phyloP scores from a whole-genome alignment of 2,888 invertebrate species.

The Fabriciana adippe region DNA sequence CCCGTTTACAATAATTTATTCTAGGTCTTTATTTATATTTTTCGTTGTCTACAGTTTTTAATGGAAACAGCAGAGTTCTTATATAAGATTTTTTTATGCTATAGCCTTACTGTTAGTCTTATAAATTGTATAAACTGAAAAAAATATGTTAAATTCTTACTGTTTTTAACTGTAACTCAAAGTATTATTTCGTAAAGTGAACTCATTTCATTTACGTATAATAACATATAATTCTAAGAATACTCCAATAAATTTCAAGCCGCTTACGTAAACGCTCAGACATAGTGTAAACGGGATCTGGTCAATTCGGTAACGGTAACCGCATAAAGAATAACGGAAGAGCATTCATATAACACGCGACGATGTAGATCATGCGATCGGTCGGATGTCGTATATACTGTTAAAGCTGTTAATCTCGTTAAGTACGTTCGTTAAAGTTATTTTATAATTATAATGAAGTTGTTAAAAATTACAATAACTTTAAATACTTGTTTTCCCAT shows the following conservation, averaged over 20 bases:
- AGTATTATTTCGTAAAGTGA: conserved; percentile 7
- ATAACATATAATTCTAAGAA: conserved; percentile 31
- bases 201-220: conserved; percentile 1
- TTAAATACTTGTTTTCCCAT: too few species aligned
- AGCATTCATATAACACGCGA: conserved; percentile 49
- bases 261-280: conserved; percentile 26
- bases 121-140: too few species aligned
- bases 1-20: conserved; percentile 29
- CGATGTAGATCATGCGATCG: conserved; percentile 47
- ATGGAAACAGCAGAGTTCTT: background rate
- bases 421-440: conserved; percentile 13
- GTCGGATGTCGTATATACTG: conserved; percentile 38
- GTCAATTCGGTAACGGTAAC: conserved; percentile 71
- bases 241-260: conserved; percentile 18
- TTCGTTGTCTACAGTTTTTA: background rate
- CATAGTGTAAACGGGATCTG: conserved; percentile 48
- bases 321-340: conserved; percentile 58
- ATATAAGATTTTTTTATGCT: too few species aligned
- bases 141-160: too few species aligned
- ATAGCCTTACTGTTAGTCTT: too few species aligned
- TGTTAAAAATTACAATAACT: background rate
- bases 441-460: conserved; percentile 14
- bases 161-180: too few species aligned
- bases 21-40: background rate
- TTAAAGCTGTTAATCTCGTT: conserved; percentile 35